Percentiles rank a stretch among this genome's conserved stretches.
These are phyloP conservation scores for Spilarctia lutea DNA, from an alignment of 2,888 invertebrate genomes.

Conservation along the genomic window DNA sequence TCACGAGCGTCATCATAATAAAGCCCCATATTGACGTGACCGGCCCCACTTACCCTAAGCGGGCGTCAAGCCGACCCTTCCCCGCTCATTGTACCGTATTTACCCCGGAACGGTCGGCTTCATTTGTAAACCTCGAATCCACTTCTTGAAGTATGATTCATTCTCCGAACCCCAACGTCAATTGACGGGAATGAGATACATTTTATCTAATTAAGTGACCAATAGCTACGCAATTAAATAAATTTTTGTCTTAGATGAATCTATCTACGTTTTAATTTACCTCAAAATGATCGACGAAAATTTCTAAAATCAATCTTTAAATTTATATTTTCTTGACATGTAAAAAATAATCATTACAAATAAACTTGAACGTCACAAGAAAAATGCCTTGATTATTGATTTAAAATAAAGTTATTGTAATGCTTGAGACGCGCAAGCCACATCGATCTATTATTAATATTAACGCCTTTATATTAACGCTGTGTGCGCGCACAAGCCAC, in stretches of 20 bases:
- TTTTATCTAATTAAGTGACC: constrained; percentile 55
- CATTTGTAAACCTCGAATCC: constrained; percentile 85
- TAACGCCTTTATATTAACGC: constrained; percentile 71
- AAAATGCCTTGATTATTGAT: constrained; percentile 5
- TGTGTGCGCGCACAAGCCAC: constrained; percentile 84
- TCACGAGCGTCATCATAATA: constrained; percentile 78
- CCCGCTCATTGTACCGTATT: constrained; percentile 83
- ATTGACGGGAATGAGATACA: constrained; percentile 74
- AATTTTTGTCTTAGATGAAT: background rate
- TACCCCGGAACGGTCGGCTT: constrained; percentile 84
- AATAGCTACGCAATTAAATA: constrained; percentile 37
- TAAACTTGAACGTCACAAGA: constrained; percentile 3
- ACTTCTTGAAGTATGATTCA: constrained; percentile 85
- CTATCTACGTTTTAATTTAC: background rate
- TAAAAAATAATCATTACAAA: background rate
- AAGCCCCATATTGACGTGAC: constrained; percentile 84
- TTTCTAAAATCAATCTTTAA: background rate
- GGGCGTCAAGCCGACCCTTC: constrained; percentile 79
- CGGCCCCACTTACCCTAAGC: constrained; percentile 84
- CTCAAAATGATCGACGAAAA: background rate
- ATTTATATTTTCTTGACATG: background rate
- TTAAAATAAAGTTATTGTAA: constrained; percentile 14
- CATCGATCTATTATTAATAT: constrained; percentile 70
- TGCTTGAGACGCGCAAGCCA: constrained; percentile 30
- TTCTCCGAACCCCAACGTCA: constrained; percentile 75